These are phyloP conservation scores for Sphaeridia pumilis DNA, from an alignment of 2,888 invertebrate genomes.

Conservation along the genomic window DNA sequence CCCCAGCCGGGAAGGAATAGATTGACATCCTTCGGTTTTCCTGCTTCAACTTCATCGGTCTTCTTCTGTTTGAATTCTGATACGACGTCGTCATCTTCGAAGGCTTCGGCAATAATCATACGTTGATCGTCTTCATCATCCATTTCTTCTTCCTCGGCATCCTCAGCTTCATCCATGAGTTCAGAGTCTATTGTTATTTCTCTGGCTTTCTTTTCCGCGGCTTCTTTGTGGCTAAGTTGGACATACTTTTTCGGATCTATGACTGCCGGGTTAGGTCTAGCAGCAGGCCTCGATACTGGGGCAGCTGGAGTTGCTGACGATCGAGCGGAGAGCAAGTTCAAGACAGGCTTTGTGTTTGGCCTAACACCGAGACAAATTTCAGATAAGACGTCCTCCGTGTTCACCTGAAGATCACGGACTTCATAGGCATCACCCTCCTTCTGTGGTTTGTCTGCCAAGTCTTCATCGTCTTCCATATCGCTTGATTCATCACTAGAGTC, in stretches of 20 bases:
- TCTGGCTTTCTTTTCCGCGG: constrained; percentile 6
- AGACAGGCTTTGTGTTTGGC: constrained; percentile 2
- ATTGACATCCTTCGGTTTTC: constrained; percentile 60
- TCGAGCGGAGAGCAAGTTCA: constrained; percentile 7
- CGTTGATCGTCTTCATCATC: constrained; percentile 44
- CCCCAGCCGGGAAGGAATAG: constrained; percentile 89
- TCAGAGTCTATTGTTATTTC: constrained; percentile 38
- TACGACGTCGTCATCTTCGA: constrained; percentile 85
- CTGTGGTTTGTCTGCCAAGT: constrained; percentile 15
- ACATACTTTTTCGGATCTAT: constrained; percentile 61
- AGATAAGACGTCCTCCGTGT: constrained; percentile 11
- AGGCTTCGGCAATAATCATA: constrained; percentile 74
- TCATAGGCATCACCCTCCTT: constrained; percentile 27
- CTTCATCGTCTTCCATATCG: constrained; percentile 28
- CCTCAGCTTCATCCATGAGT: constrained; percentile 42
- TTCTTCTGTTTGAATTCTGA: constrained; percentile 57
- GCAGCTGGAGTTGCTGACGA: background rate
- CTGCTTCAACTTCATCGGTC: constrained; percentile 48
- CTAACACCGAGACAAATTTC: constrained; percentile 14
- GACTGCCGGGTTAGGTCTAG: constrained; percentile 28
- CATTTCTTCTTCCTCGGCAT: constrained; percentile 44
- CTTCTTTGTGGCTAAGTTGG: constrained; percentile 50
- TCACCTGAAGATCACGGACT: constrained; percentile 23
- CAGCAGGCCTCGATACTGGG: constrained; percentile 1
- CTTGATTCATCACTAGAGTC: constrained; percentile 26